Percentiles rank a stretch among this genome's conserved stretches.
Evolutionary conservation across 2,888 invertebrate species (phyloP).

Genomic region (Augiades crinisus): DNA sequence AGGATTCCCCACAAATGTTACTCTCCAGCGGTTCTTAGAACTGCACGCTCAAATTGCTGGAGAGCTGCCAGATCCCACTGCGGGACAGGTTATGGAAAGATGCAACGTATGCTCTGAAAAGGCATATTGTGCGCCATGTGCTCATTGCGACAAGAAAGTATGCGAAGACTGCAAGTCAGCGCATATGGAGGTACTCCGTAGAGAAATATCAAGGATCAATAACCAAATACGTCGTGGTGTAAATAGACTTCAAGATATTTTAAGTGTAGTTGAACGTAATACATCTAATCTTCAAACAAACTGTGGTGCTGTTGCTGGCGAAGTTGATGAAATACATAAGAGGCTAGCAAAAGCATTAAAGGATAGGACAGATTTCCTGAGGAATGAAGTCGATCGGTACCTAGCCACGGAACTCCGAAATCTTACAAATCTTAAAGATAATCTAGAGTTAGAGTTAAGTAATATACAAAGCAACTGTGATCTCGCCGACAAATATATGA

Average conservation of each 20-base stretch:
- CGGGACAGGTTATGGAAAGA: conserved; percentile 95
- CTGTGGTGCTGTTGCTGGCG: conserved; percentile 93
- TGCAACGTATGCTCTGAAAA: conserved; percentile 97
- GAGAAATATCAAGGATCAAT: conserved; percentile 94
- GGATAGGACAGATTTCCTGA: conserved; percentile 92
- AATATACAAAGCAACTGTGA: conserved; percentile 99
- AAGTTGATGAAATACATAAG: conserved; percentile 95
- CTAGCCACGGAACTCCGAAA: conserved; percentile 93
- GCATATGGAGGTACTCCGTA: conserved; percentile 96
- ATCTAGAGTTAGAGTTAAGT: conserved; percentile 95
- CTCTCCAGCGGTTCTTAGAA: conserved; percentile 96
- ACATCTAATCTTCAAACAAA: conserved; percentile 93
- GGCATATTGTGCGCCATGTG: conserved; percentile 92
- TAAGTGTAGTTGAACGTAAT: conserved; percentile 93
- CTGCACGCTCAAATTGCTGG: conserved; percentile 96
- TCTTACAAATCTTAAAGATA: conserved; percentile 93
- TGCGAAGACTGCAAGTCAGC: conserved; percentile 98
- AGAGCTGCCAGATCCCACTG: conserved; percentile 94
- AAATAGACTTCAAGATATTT: conserved; percentile 93
- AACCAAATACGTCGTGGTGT: conserved; percentile 94
- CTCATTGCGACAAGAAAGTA: conserved; percentile 98
- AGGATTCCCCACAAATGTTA: conserved; percentile 97
- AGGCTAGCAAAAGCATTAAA: conserved; percentile 93
- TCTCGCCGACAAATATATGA: conserved; percentile 96
- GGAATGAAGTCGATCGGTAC: conserved; percentile 96